Base-by-base conservation (phyloP, 2,888 invertebrate species). In the Hypercompe scribonia region DNA sequence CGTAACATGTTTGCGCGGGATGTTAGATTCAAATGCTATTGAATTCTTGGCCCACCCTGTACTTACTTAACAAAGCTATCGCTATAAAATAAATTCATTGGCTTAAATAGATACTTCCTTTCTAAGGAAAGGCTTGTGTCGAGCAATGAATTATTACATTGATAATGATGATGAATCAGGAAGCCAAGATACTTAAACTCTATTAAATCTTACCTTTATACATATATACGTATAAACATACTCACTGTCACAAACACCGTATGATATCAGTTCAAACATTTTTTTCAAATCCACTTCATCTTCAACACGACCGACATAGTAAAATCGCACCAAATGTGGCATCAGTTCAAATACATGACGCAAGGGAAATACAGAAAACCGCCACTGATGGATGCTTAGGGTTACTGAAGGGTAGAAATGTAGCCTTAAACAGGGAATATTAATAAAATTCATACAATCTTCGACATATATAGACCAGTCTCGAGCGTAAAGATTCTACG, bases 361-460 rank as follows among this genome's bases (percentile, higher is more conserved):
- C 70, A 95, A 72, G 0, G 94, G 92, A 66, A 93, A 90, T 13
- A 79, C 75, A 0, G 86, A 88, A 63, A 87, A 90, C 2, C 94
- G 89, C 93, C 95, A 94, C 75, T 94, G 94, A 68, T 95, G 94
- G 13, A 95, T 88, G 79, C 94, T 93, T 24, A 95, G 68, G 10
- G 92, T 89, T 28, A 89, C 94, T 94, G 83, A 4, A 83, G 79
- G 39, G 8, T 18, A 58, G 28, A 54, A 68, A 54, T 10, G 11
- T 13, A 50, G 31, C 7, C 13, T 28, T 21, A 28, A n/a, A 54
- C n/a, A n/a, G n/a, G 54, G 10, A 24, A 54, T 54, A 54, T n/a
- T 11, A n/a, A 11, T 0, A n/a, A 15, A 39, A 39, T 13, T 54
- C 11, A 24, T n/a, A 54, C 7, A 18, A 21, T 5, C 42, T 46